phyloP scores from a whole-genome alignment of 2,888 invertebrate species.

The Taphrorychus bicolor region DNA sequence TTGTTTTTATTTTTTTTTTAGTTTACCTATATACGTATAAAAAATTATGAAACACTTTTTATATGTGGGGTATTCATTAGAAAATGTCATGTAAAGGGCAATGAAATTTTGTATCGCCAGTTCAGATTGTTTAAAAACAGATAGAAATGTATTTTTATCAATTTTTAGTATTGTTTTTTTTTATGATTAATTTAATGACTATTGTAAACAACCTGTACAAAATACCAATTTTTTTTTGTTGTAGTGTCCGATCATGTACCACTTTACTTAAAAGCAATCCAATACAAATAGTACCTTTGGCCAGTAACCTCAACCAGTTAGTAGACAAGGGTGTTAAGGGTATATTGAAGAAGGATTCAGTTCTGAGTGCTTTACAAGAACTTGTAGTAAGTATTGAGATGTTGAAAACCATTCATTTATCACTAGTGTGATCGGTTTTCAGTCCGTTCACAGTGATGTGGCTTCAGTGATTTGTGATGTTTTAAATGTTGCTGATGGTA shows the following conservation, averaged over 20 bases:
- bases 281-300: constrained; percentile 71
- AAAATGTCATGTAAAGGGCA: no score
- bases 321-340: constrained; percentile 81
- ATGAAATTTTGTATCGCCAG: no score
- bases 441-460: constrained; percentile 80
- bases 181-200: no score
- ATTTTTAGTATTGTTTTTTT: no score
- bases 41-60: no score
- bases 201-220: no score
- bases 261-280: constrained; percentile 67
- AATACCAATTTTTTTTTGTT: background rate
- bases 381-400: constrained; percentile 69
- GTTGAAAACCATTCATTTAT: background rate
- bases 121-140: no score
- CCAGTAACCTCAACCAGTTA: constrained; percentile 80
- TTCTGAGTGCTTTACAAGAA: constrained; percentile 76
- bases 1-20: no score
- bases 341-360: constrained; percentile 78
- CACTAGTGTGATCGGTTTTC: constrained; percentile 50
- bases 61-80: no score
- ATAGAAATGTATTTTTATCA: no score
- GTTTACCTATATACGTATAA: no score
- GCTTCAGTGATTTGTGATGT: constrained; percentile 86
- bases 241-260: background rate
- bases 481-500: constrained; percentile 83